Percentiles rank a stretch among this genome's conserved stretches.
Conservation (phyloP, 2,888 invertebrate genomes). For the Diarsia brunnea region DNA sequence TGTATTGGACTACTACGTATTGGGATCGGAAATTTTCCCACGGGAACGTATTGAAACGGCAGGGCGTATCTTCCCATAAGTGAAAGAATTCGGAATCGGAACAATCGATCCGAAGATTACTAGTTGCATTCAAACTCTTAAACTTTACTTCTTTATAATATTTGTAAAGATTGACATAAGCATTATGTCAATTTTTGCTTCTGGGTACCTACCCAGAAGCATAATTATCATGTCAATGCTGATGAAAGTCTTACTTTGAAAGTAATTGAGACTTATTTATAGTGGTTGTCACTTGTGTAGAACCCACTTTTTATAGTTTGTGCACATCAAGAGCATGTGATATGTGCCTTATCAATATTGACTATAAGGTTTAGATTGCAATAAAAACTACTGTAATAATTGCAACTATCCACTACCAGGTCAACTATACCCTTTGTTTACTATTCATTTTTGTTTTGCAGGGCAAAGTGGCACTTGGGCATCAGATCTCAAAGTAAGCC, state of each 20-base stretch:
- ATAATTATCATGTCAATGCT: background rate
- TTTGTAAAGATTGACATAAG: background rate
- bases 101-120: background rate
- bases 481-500: conserved; percentile 99
- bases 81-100: background rate
- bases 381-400: too few relatives aligned
- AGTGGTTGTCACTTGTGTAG: background rate
- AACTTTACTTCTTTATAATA: background rate
- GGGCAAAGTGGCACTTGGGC: conserved; percentile 99
- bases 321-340: background rate
- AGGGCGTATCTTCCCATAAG: background rate
- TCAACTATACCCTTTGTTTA: background rate
- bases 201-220: too few relatives aligned
- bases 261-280: background rate
- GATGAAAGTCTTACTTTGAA: background rate
- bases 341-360: background rate
- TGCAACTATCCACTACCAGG: too few relatives aligned
- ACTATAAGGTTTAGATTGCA: too few relatives aligned
- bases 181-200: too few relatives aligned
- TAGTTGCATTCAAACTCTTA: background rate
- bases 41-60: background rate
- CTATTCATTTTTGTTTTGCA: conserved; percentile 64
- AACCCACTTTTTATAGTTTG: background rate
- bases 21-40: background rate
- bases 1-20: background rate